phyloP scores from a whole-genome alignment of 2,888 invertebrate species.

The Spicauda simplicius region DNA sequence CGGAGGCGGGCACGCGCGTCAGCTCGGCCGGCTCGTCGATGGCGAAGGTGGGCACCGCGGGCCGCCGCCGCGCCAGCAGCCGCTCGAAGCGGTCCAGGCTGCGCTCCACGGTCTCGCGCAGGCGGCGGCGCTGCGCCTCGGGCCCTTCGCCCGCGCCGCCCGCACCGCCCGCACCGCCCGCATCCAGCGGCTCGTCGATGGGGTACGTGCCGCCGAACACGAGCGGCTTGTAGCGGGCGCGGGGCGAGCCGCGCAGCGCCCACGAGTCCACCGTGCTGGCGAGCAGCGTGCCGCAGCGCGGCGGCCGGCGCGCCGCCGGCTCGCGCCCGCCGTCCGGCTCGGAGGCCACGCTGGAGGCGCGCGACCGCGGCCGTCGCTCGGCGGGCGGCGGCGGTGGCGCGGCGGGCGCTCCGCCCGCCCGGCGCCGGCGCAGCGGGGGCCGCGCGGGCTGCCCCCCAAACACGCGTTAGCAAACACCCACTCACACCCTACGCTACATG shows the following conservation, averaged over 20 bases:
- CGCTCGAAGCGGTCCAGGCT: conserved; percentile 77
- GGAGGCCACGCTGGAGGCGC: conserved; percentile 38
- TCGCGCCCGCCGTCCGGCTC: conserved; percentile 13
- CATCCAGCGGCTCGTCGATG: conserved; percentile 88
- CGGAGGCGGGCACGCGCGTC: conserved; percentile 39
- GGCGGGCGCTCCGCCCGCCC: background rate
- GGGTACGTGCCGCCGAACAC: conserved; percentile 95
- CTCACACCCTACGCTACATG: conserved; percentile 42
- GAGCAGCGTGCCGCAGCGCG: conserved; percentile 38
- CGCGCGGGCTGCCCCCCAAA: conserved; percentile 46
- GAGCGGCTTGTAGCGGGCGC: conserved; percentile 84
- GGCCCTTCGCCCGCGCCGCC: conserved; percentile 1
- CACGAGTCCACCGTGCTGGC: conserved; percentile 47
- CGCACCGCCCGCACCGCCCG: conserved; percentile 17
- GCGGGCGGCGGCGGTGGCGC: conserved; percentile 17
- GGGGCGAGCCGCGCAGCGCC: conserved; percentile 48
- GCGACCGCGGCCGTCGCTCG: conserved; percentile 18
- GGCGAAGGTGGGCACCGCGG: conserved; percentile 59
- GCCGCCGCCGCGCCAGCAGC: conserved; percentile 51
- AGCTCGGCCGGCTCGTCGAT: conserved; percentile 79
- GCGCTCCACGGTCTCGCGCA: conserved; percentile 72
- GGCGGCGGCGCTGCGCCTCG: conserved; percentile 49
- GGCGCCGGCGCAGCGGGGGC: conserved; percentile 30
- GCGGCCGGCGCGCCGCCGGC: conserved; percentile 18
- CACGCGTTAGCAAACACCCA: conserved; percentile 48